Percentiles rank a stretch among this genome's conserved stretches.
Evolutionary conservation across 2,113 vertebrate genomes (phyloP).

Genomic region (Dromaius novaehollandiae): DNA sequence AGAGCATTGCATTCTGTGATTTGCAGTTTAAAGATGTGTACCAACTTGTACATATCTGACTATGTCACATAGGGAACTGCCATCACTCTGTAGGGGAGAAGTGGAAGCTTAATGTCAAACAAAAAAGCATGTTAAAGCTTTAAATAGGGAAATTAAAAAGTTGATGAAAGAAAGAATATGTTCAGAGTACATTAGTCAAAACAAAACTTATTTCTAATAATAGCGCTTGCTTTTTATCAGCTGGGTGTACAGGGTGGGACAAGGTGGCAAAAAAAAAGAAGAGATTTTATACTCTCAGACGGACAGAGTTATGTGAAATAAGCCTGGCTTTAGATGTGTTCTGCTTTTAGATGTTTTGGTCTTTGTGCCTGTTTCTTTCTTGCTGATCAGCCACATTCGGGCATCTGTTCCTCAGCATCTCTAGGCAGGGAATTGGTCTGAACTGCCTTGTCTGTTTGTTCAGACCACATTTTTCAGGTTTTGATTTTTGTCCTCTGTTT

Average conservation of each 20-base stretch:
- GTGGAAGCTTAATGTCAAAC: not conserved
- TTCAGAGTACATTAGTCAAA: not conserved
- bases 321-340: not conserved
- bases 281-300: not conserved
- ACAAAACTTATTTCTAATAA: not conserved
- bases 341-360: not conserved
- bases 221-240: not conserved
- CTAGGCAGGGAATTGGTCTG: not conserved
- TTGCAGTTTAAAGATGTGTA: not conserved
- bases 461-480: not conserved
- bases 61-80: not conserved
- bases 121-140: not conserved
- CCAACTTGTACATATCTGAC: not conserved
- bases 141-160: not conserved
- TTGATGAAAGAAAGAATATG: not conserved
- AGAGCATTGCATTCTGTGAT: constrained; percentile 18
- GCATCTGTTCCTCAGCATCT: not conserved
- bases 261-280: not conserved
- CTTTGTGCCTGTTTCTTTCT: not conserved
- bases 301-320: not conserved
- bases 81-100: not conserved
- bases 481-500: not conserved
- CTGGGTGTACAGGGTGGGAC: not conserved
- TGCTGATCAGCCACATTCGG: not conserved
- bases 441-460: not conserved